Percentiles rank a stretch among this genome's conserved stretches.
Conservation (phyloP, 1,140 invertebrate genomes). For the Odontomachus brunneus region DNA sequence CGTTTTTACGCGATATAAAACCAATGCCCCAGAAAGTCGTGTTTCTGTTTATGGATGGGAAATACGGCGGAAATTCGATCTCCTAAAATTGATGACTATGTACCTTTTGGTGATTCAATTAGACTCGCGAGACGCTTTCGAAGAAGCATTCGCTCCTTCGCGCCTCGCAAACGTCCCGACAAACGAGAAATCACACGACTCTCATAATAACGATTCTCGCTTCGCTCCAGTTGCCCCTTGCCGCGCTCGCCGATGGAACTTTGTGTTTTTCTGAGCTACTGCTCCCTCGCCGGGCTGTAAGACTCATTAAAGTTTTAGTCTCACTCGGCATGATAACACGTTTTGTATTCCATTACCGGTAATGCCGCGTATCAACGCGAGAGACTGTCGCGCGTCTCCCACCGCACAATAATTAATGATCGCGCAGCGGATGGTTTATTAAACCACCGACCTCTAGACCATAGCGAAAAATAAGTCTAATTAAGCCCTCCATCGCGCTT, state of each 20-base stretch:
- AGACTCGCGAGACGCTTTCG: neutral
- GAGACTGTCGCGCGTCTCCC: constrained; percentile 1
- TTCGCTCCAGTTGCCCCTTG: neutral
- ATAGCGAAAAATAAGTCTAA: constrained; percentile 27
- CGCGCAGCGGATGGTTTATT: constrained; percentile 26
- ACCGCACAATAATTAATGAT: constrained; percentile 55
- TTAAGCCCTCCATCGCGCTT: constrained; percentile 14
- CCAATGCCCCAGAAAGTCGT: too few species aligned
- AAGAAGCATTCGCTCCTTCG: neutral
- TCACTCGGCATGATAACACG: constrained; percentile 33
- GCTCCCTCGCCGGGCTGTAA: neutral
- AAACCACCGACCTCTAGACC: constrained; percentile 12
- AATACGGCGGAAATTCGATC: too few species aligned
- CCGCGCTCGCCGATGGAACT: neutral
- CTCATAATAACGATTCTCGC: neutral
- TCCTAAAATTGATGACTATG: too few species aligned
- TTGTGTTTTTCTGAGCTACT: constrained; percentile 10
- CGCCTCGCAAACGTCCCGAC: neutral
- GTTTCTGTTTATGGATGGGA: too few species aligned
- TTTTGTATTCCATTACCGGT: constrained; percentile 58
- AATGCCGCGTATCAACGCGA: constrained; percentile 48
- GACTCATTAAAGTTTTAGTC: constrained; percentile 51
- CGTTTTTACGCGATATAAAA: too few species aligned
- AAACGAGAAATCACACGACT: neutral
- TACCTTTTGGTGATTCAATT: too few species aligned